phyloP scores from a whole-genome alignment of 2,113 vertebrate genomes.

The Chaetura pelagica region DNA sequence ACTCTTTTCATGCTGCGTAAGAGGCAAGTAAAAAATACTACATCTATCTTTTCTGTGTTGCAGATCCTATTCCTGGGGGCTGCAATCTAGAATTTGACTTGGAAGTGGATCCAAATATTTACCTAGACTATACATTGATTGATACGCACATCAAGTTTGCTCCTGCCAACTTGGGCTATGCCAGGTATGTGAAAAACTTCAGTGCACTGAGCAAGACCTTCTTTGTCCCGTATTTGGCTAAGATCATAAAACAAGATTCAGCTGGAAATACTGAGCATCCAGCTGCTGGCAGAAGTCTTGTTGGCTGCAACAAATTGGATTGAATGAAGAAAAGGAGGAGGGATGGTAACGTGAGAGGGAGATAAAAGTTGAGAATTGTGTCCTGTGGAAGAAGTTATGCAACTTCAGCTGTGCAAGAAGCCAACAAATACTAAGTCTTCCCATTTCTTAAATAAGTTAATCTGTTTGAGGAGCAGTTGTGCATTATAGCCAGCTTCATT shows the following conservation, averaged over 20 bases:
- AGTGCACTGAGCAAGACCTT: neutral
- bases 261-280: neutral
- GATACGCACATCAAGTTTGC: constrained; percentile 88
- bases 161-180: constrained; percentile 88
- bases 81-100: constrained; percentile 90
- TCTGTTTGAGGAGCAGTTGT: neutral
- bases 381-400: neutral
- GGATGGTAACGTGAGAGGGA: neutral
- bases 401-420: neutral
- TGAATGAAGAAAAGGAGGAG: neutral
- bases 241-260: neutral
- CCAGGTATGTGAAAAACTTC: constrained; percentile 76
- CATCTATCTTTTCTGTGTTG: neutral
- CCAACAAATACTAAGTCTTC: neutral
- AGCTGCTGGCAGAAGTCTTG: neutral
- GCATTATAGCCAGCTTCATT: neutral
- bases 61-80: constrained; percentile 94
- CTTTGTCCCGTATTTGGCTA: neutral
- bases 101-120: constrained; percentile 89
- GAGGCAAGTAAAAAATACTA: neutral
- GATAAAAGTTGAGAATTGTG: neutral
- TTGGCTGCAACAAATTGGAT: neutral
- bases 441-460: neutral
- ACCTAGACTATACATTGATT: constrained; percentile 87
- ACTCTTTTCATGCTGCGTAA: neutral